phyloP scores from a whole-genome alignment of 30 jellyfish, hydroid and myxozoan genomes.

The Chrysaora quinquecirrha region DNA sequence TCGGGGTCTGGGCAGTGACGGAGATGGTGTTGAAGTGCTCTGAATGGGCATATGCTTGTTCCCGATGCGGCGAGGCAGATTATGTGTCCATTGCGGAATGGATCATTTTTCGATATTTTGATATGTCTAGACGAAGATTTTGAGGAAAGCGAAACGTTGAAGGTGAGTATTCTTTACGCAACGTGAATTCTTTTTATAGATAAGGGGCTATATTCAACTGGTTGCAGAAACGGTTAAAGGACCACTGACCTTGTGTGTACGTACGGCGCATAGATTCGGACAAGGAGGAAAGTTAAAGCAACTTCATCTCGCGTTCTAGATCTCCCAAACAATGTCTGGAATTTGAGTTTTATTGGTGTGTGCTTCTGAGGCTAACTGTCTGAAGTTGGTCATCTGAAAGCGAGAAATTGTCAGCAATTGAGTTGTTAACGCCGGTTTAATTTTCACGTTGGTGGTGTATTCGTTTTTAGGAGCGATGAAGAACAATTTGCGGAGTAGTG shows the following conservation, averaged over 20 bases:
- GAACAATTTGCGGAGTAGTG: neutral
- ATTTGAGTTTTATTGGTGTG: neutral
- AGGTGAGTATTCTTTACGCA: neutral
- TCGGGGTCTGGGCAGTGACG: neutral
- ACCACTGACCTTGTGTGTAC: neutral
- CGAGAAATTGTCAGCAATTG: neutral
- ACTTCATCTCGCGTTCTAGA: neutral
- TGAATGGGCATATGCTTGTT: neutral
- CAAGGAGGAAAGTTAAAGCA: neutral
- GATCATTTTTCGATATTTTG: conserved; percentile 3
- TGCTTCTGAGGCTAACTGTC: conserved; percentile 1
- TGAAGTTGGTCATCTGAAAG: neutral
- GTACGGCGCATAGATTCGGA: neutral
- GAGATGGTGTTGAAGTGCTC: neutral
- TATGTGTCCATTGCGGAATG: too few species aligned
- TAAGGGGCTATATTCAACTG: neutral
- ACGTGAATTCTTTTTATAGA: neutral
- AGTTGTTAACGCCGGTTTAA: neutral
- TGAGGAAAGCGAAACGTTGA: neutral
- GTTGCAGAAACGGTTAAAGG: neutral
- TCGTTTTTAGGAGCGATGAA: neutral
- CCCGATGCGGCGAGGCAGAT: too few species aligned
- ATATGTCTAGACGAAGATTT: neutral
- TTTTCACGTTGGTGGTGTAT: neutral
- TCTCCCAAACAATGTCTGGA: neutral